Evolutionary conservation across 2,888 invertebrate genomes (phyloP), one percentile per base, ranked within the genome.

Genomic region (Panzeria rudis): DNA sequence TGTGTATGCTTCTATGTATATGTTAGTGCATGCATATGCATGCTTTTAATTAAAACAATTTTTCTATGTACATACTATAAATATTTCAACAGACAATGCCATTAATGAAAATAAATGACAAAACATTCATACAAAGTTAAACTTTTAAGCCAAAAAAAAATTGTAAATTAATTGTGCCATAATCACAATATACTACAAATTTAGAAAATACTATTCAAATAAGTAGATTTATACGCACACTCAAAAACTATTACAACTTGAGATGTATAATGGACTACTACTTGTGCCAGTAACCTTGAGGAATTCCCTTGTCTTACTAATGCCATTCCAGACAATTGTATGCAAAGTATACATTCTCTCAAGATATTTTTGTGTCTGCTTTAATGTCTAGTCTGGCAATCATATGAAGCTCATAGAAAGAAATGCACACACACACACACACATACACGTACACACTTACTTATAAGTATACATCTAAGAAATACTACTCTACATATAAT

Each of bases 221-320:
- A 17, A 3, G 59, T 35, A 29, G 6, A 69, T 44, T 61, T 71
- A 23, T 62, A 81, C 56, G 73, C 59, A 81, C 25, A 72, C 41
- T 73, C 79, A 54, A 69, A 82, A 82, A 54, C 54, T 56, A 72
- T 64, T 13, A 66, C 41, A 62, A 66, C 56, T 76, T 56, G 17
- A 78, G 47, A n/a, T 11, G 15, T 41, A 29, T 11, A 82, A 64
- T 71, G 69, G 78, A 61, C 78, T 72, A 61, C 78, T 72, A 61
- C 72, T 82, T 85, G 82, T 85, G 82, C 85, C 82, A 86, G 83
- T 88, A 91, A 91, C 91, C 91, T 91, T 91, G 91, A 91, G 91
- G 91, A 91, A 91, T 89, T 89, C 90, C 91, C 85, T 86, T 69
- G 78, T 82, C 82, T 82, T 85, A 59, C 69, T 47, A 81, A 52